phyloP scores from a whole-genome alignment of 2,113 vertebrate species.

The Penelope pileata region DNA sequence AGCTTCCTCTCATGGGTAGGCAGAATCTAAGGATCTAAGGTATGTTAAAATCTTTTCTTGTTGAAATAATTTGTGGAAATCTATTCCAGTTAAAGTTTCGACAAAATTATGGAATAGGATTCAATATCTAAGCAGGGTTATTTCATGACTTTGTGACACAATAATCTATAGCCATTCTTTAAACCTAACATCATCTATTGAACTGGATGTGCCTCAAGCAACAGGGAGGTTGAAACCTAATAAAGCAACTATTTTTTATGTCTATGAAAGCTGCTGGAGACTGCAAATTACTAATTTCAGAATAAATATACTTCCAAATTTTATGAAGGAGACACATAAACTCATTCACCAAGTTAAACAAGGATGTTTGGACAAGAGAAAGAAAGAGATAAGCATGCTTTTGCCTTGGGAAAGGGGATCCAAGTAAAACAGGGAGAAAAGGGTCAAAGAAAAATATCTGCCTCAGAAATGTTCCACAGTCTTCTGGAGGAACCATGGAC shows the following conservation, averaged over 20 bases:
- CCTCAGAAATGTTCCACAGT: background rate
- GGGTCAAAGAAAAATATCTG: background rate
- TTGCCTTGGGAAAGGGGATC: background rate
- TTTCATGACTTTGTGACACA: background rate
- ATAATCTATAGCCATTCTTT: background rate
- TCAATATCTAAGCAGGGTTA: background rate
- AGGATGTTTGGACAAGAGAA: background rate
- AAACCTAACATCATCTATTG: background rate
- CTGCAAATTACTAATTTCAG: background rate
- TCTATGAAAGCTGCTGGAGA: background rate
- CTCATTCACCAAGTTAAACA: background rate
- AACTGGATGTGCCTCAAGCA: background rate
- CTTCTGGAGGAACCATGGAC: background rate
- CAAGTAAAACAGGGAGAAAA: slow-evolving; percentile 18
- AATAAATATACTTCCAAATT: background rate
- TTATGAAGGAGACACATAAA: background rate
- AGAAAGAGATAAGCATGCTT: background rate
- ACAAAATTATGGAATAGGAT: background rate
- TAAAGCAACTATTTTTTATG: background rate
- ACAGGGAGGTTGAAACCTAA: background rate
- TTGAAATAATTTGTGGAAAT: slow-evolving; percentile 4
- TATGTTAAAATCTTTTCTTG: background rate
- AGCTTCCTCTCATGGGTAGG: background rate
- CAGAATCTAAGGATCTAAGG: background rate
- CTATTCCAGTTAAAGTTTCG: background rate